Evolutionary conservation across 2,113 vertebrate species (phyloP).

Genomic region (Nesoenas mayeri): DNA sequence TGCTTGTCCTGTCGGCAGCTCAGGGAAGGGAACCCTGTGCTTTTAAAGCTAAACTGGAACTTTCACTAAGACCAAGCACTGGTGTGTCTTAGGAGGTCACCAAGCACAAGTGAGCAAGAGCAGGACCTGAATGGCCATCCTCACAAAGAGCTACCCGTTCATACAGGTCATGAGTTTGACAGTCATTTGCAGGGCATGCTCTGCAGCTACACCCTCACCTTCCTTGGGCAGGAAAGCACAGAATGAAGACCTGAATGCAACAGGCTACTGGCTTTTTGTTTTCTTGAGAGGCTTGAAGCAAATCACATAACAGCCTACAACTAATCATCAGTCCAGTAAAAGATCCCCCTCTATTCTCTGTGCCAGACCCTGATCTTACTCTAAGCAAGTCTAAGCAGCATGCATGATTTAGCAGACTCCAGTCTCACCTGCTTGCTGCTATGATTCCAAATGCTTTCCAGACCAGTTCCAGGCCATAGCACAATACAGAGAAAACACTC

Average conservation of each 20-base stretch:
- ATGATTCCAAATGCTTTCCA: conserved; percentile 4
- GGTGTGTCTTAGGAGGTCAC: not conserved
- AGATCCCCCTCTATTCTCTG: not conserved
- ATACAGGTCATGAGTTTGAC: not conserved
- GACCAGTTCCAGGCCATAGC: not conserved
- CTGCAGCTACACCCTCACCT: not conserved
- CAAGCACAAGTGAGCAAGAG: not conserved
- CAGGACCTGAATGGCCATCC: not conserved
- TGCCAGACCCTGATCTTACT: not conserved
- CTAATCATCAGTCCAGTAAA: not conserved
- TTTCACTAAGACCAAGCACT: not conserved
- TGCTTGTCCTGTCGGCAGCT: not conserved
- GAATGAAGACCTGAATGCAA: not conserved
- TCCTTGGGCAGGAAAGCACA: not conserved
- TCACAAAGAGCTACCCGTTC: not conserved
- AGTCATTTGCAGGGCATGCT: not conserved
- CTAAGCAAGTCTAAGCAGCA: not conserved
- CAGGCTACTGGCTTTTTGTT: not conserved
- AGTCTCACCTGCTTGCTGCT: not conserved
- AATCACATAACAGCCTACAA: not conserved
- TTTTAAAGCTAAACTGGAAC: not conserved
- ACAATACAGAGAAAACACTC: not conserved
- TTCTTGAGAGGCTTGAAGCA: not conserved
- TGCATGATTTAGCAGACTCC: not conserved
- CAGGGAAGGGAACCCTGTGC: not conserved